Evolutionary conservation across 2,113 vertebrate genomes (phyloP).

Genomic region (Caloenas nicobarica): DNA sequence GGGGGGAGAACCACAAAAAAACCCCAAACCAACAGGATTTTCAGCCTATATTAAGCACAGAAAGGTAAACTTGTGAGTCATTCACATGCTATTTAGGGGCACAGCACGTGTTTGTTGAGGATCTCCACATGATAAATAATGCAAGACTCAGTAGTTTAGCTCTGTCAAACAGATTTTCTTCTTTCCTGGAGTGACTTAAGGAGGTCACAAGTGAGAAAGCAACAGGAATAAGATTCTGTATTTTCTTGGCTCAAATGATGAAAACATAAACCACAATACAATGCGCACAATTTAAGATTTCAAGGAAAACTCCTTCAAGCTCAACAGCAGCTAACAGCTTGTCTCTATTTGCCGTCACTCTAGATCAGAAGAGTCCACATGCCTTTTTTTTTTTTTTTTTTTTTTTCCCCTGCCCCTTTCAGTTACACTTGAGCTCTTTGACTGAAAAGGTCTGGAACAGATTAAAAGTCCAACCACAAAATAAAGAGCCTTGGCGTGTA

Average conservation of each 20-base stretch:
- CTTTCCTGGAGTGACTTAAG: constrained; percentile 4
- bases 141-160: neutral
- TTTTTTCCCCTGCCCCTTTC: constrained; percentile 67
- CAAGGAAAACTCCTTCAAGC: constrained; percentile 68
- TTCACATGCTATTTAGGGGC: neutral
- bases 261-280: constrained; percentile 42
- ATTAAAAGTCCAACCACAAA: constrained; percentile 92
- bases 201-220: constrained; percentile 24
- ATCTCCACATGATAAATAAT: neutral
- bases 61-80: constrained; percentile 44
- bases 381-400: neutral
- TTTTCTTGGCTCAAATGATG: constrained; percentile 62
- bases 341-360: constrained; percentile 72
- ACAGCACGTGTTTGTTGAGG: constrained; percentile 1
- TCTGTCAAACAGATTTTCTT: neutral
- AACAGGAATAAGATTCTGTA: constrained; percentile 19
- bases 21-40: neutral
- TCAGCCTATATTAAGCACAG: neutral
- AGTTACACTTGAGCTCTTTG: constrained; percentile 87
- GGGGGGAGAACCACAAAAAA: neutral
- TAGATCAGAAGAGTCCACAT: constrained; percentile 66
- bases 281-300: constrained; percentile 39
- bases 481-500: constrained; percentile 89
- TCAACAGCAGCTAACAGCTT: constrained; percentile 72
- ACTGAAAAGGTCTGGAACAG: constrained; percentile 97